phyloP scores from a whole-genome alignment of 2,888 invertebrate species.

The Silvanus unidentatus region DNA sequence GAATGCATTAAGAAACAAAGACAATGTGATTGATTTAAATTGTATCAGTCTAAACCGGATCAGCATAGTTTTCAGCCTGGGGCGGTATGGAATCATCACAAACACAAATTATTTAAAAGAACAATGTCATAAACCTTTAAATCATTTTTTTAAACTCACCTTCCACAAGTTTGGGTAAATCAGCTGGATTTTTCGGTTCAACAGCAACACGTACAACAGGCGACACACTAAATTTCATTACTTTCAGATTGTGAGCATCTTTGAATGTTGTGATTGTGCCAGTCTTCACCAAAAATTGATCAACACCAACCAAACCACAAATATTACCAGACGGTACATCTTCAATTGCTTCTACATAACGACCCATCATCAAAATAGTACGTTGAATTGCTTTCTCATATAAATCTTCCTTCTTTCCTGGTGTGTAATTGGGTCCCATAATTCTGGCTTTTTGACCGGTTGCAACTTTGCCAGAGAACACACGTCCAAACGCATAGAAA shows the following conservation, averaged over 20 bases:
- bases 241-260: slow-evolving; percentile 98
- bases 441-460: slow-evolving; percentile 94
- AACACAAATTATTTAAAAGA: not conserved
- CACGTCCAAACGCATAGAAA: slow-evolving; percentile 99
- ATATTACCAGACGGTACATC: slow-evolving; percentile 98
- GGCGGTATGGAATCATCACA: slow-evolving; percentile 21
- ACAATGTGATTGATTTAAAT: not conserved
- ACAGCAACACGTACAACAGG: slow-evolving; percentile 99
- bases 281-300: slow-evolving; percentile 98
- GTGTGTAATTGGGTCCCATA: slow-evolving; percentile 97
- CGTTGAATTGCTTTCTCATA: slow-evolving; percentile 99
- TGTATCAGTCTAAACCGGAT: slow-evolving; percentile 14
- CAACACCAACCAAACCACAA: slow-evolving; percentile 99
- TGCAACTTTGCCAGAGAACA: slow-evolving; percentile 89
- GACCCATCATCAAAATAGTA: slow-evolving; percentile 99
- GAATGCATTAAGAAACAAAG: not conserved
- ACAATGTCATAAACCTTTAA: not conserved
- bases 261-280: slow-evolving; percentile 99
- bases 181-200: slow-evolving; percentile 98
- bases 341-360: slow-evolving; percentile 98
- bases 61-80: slow-evolving; percentile 19
- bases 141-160: slow-evolving; percentile 42
- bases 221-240: slow-evolving; percentile 99
- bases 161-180: slow-evolving; percentile 98
- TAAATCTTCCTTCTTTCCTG: slow-evolving; percentile 98